These are phyloP conservation scores for Trachelus iudaicus DNA, from an alignment of 2,888 invertebrate species.

Conservation along the genomic window DNA sequence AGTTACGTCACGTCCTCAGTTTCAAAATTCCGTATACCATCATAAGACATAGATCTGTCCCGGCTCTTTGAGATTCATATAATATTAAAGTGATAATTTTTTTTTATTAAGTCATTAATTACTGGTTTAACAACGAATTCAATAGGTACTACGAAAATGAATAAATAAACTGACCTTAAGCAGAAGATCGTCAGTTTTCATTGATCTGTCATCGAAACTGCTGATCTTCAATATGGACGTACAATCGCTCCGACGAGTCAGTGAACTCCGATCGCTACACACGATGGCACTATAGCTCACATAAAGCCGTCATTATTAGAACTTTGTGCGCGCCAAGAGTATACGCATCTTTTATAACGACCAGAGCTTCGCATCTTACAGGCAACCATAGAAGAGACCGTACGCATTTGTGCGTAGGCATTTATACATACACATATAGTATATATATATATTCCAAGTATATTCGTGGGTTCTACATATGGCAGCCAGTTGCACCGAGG, in stretches of 20 bases:
- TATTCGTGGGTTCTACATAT: conserved; percentile 40
- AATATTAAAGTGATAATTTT: neutral
- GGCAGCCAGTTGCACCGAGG: conserved; percentile 52
- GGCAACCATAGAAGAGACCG: conserved; percentile 1
- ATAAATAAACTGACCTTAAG: neutral
- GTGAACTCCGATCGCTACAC: conserved; percentile 14
- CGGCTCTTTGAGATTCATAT: neutral
- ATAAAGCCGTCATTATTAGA: conserved; percentile 61
- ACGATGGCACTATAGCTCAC: conserved; percentile 17
- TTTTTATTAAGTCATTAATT: neutral
- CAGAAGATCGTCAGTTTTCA: neutral
- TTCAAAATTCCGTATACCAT: neutral
- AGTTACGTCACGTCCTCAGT: neutral
- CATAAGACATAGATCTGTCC: neutral
- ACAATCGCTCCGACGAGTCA: neutral
- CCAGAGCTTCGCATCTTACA: neutral
- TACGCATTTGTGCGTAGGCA: conserved; percentile 7
- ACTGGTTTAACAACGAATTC: neutral
- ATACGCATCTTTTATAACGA: conserved; percentile 15
- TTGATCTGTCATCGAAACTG: neutral
- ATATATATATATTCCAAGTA: conserved; percentile 15
- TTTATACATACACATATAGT: conserved; percentile 9
- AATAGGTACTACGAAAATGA: neutral
- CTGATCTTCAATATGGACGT: neutral
- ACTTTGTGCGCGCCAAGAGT: conserved; percentile 42